These are phyloP conservation scores for Rhynchophorus ferrugineus DNA, from an alignment of 1,140 invertebrate genomes.

Conservation along the genomic window DNA sequence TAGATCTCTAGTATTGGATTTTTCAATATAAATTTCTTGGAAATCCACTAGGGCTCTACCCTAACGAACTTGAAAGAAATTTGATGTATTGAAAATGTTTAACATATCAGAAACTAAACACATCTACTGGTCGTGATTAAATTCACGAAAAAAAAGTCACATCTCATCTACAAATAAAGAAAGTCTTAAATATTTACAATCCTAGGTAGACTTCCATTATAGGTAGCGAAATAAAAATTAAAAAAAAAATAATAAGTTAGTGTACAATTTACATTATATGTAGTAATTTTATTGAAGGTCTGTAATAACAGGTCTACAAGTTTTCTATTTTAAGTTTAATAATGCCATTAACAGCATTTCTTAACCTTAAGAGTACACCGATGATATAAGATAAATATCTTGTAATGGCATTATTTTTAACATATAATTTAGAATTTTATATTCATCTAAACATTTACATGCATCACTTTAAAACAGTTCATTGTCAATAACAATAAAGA, in stretches of 20 bases:
- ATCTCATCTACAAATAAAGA: slow-evolving; percentile 18
- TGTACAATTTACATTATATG: slow-evolving; percentile 9
- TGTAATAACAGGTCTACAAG: slow-evolving; percentile 1
- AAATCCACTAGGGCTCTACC: too few relatives aligned
- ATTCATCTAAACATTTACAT: background rate
- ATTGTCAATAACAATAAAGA: slow-evolving; percentile 1
- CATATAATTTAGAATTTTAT: background rate
- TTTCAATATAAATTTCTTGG: too few relatives aligned
- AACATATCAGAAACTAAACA: background rate
- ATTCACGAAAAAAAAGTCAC: slow-evolving; percentile 13
- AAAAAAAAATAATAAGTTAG: slow-evolving; percentile 12
- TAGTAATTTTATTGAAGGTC: slow-evolving; percentile 6
- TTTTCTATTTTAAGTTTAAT: slow-evolving; percentile 4
- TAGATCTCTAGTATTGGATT: too few relatives aligned
- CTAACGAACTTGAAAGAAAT: too few relatives aligned
- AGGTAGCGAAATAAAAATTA: slow-evolving; percentile 16
- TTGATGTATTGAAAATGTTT: too few relatives aligned
- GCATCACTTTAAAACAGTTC: too few relatives aligned
- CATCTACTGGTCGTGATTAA: slow-evolving; percentile 10
- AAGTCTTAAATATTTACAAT: slow-evolving; percentile 20
- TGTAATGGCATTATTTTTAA: background rate
- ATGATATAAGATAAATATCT: background rate
- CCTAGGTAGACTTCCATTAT: slow-evolving; percentile 15
- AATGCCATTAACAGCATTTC: background rate
- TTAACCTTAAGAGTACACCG: background rate